A percentile compares a stretch with the other conserved stretches of the same genome.
These are phyloP conservation scores for Timema podura DNA, from an alignment of 2,888 invertebrate species.

Conservation along the genomic window DNA sequence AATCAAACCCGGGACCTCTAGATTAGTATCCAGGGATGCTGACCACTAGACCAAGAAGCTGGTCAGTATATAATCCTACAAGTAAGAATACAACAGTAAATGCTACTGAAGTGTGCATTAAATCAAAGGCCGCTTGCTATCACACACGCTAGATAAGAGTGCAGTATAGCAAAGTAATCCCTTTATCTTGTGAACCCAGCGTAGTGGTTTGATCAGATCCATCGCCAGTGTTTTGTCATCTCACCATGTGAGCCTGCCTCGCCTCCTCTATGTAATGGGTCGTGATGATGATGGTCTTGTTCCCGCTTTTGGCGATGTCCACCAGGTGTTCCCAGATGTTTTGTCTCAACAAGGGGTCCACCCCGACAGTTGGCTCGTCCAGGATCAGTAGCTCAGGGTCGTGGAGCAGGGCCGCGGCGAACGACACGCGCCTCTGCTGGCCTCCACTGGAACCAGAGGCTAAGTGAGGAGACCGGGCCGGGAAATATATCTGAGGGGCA, in stretches of 20 bases:
- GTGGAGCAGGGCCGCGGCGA: slow-evolving; percentile 84
- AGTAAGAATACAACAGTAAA: no score
- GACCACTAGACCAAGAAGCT: no score
- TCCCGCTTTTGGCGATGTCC: slow-evolving; percentile 67
- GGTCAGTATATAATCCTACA: no score
- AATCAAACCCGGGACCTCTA: no score
- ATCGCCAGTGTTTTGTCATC: neutral
- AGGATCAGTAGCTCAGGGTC: slow-evolving; percentile 83
- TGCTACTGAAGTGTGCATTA: no score
- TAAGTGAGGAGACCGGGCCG: no score
- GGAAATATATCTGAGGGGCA: no score
- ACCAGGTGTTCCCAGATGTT: slow-evolving; percentile 83
- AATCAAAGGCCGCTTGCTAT: no score
- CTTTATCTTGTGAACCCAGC: slow-evolving; percentile 43
- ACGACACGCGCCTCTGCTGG: slow-evolving; percentile 82
- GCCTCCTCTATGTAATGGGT: slow-evolving; percentile 51
- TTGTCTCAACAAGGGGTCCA: slow-evolving; percentile 71
- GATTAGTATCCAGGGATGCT: no score
- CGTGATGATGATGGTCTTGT: slow-evolving; percentile 53
- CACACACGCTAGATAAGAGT: no score
- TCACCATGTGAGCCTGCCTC: slow-evolving; percentile 40
- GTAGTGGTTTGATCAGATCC: neutral
- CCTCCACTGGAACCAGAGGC: slow-evolving; percentile 63
- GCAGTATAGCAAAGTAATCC: no score
- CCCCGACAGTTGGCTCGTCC: slow-evolving; percentile 92